Conservation (phyloP, 2,113 vertebrate genomes). For the Heteronetta atricapilla region DNA sequence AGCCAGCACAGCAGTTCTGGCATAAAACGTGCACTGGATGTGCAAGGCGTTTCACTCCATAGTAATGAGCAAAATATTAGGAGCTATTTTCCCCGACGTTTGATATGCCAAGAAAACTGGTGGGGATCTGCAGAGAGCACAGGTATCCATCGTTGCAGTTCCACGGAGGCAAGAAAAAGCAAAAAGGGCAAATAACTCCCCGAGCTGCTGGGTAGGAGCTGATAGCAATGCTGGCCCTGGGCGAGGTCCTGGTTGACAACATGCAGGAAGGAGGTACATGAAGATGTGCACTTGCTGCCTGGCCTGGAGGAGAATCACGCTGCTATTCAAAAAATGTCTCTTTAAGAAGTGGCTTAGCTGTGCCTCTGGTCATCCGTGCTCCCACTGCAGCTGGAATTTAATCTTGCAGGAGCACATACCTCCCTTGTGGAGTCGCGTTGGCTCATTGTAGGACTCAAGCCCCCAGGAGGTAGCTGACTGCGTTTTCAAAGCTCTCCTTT, state of each 20-base stretch:
- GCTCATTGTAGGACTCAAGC: background rate
- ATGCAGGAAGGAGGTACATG: background rate
- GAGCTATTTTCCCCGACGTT: background rate
- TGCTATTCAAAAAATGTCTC: slow-evolving; percentile 7
- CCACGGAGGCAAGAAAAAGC: background rate
- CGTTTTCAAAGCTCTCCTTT: slow-evolving; percentile 60
- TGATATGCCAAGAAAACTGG: background rate
- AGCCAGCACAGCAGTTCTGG: background rate
- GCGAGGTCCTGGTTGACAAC: background rate
- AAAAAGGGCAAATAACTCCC: background rate
- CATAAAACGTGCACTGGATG: fast-evolving
- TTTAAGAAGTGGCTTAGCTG: slow-evolving; percentile 20
- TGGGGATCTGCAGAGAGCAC: background rate
- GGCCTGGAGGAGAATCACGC: background rate
- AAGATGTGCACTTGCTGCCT: background rate
- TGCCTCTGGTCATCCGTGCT: slow-evolving; percentile 19
- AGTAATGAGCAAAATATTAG: background rate
- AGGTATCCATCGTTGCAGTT: background rate
- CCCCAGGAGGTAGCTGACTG: slow-evolving; percentile 44
- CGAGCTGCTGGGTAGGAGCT: background rate
- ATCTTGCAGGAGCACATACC: slow-evolving; percentile 27
- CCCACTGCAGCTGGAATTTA: slow-evolving; percentile 38
- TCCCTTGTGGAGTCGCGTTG: slow-evolving; percentile 45
- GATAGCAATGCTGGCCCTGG: fast-evolving
- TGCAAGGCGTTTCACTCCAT: background rate